Conservation (phyloP, 1,140 invertebrate genomes). For the Drosophila kepulauana region DNA sequence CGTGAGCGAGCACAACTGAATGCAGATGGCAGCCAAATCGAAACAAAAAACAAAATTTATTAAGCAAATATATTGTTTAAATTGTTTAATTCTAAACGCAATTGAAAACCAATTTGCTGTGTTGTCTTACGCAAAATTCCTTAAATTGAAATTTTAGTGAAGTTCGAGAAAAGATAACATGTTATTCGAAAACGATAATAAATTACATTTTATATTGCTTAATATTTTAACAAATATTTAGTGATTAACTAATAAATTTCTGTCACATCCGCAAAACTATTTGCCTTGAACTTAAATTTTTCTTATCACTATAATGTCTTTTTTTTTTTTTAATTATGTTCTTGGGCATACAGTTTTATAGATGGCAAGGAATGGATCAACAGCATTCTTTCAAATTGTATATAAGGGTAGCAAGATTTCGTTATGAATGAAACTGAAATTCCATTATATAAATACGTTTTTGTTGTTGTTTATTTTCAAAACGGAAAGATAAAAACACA, state of each 20-base stretch:
- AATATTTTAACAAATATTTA: too few relatives aligned
- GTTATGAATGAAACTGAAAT: constrained; percentile 4
- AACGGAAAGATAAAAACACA: constrained; percentile 32
- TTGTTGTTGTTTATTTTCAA: constrained; percentile 26
- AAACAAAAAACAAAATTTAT: constrained; percentile 25
- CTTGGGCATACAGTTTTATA: not conserved
- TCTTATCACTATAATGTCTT: not conserved
- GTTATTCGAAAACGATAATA: too few relatives aligned
- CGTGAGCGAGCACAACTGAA: constrained; percentile 27
- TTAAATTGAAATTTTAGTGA: not conserved
- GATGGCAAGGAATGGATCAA: not conserved
- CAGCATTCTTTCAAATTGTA: not conserved
- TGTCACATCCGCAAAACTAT: too few relatives aligned
- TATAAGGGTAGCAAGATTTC: constrained; percentile 21
- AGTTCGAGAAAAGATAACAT: not conserved
- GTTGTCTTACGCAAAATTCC: not conserved
- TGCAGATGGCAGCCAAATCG: constrained; percentile 17
- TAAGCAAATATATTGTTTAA: constrained; percentile 12
- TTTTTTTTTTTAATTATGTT: not conserved
- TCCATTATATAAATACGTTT: not conserved
- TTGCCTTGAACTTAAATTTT: too few relatives aligned
- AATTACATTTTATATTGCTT: too few relatives aligned
- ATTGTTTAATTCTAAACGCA: constrained; percentile 1
- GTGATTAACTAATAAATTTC: not conserved
- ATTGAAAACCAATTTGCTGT: not conserved